These are phyloP conservation scores for Dicaeum eximium DNA, from an alignment of 2,113 vertebrate genomes.

Conservation along the genomic window DNA sequence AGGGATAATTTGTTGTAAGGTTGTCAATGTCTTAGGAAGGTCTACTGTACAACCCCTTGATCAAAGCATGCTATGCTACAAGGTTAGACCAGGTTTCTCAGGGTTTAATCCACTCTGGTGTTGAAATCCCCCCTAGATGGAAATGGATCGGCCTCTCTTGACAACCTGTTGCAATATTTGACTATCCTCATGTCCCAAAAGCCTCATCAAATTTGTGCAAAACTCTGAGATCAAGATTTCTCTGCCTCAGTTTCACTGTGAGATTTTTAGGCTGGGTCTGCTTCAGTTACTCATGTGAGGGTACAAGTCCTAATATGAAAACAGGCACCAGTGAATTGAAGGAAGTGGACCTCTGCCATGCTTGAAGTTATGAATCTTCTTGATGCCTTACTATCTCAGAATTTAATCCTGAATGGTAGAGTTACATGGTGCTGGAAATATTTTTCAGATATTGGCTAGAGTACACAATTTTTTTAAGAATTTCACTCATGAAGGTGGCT, in stretches of 20 bases:
- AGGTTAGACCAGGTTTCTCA: neutral
- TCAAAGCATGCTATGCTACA: neutral
- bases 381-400: neutral
- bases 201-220: neutral
- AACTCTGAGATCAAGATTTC: neutral
- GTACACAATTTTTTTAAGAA: neutral
- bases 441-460: neutral
- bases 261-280: neutral
- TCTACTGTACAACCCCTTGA: neutral
- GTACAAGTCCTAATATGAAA: neutral
- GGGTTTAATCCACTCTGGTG: neutral
- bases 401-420: neutral
- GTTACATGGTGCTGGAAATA: neutral
- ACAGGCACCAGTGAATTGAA: neutral
- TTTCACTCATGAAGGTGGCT: neutral
- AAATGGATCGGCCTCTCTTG: neutral
- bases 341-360: neutral
- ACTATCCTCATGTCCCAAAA: neutral
- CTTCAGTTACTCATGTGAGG: neutral
- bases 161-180: neutral
- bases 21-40: neutral
- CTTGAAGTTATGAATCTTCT: neutral
- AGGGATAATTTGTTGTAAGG: neutral
- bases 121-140: neutral
- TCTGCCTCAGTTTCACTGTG: neutral